Evolutionary conservation across 1,140 invertebrate genomes (phyloP).

Genomic region (Chlorops oryzae): DNA sequence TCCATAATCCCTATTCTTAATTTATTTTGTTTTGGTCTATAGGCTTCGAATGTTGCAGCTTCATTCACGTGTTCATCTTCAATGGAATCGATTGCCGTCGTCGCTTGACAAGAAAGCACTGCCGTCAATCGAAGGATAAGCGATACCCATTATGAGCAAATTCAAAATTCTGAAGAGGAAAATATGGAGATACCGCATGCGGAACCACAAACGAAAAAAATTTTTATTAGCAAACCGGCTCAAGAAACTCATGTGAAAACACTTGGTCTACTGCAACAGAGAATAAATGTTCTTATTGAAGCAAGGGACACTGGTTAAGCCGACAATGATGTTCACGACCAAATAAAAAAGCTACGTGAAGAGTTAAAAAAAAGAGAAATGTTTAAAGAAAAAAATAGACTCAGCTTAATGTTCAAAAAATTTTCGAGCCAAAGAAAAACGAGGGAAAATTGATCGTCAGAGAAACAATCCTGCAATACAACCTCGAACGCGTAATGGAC

Average conservation of each 20-base stretch:
- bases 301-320: slow-evolving; percentile 9
- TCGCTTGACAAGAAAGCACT: slow-evolving; percentile 12
- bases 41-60: slow-evolving; percentile 10
- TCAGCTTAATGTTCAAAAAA: slow-evolving; percentile 11
- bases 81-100: slow-evolving; percentile 11
- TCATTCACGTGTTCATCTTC: slow-evolving; percentile 8
- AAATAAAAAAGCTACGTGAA: slow-evolving; percentile 10
- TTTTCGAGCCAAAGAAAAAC: slow-evolving; percentile 6
- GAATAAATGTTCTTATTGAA: slow-evolving; percentile 11
- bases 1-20: slow-evolving; percentile 6
- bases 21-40: slow-evolving; percentile 8
- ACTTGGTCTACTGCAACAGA: slow-evolving; percentile 11
- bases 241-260: slow-evolving; percentile 18
- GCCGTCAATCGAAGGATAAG: slow-evolving; percentile 16
- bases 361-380: slow-evolving; percentile 9
- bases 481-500: slow-evolving; percentile 11
- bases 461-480: slow-evolving; percentile 8
- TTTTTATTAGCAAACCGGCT: slow-evolving; percentile 16
- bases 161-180: slow-evolving; percentile 14
- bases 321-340: slow-evolving; percentile 3
- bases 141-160: slow-evolving; percentile 13
- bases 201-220: slow-evolving; percentile 13
- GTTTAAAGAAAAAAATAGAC: too few species aligned
- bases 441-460: slow-evolving; percentile 1
- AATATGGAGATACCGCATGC: slow-evolving; percentile 17